Conservation (phyloP, 2,113 vertebrate species). For the Phylloscopus trochilus region DNA sequence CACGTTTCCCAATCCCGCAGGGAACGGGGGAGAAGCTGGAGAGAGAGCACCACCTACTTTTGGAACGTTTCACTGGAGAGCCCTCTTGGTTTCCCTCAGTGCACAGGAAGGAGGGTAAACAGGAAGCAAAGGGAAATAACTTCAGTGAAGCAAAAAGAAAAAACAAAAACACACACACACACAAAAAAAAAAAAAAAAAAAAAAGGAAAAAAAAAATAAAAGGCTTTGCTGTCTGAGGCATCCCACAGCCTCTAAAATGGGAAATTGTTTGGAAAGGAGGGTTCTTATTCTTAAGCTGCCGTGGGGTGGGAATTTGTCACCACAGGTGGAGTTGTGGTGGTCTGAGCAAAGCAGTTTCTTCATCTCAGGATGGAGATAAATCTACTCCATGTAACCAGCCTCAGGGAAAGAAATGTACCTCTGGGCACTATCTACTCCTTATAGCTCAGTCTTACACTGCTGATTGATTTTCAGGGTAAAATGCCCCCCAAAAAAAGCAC, state of each 20-base stretch:
- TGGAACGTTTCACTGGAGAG: neutral
- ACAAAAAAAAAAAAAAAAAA: neutral
- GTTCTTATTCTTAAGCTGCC: neutral
- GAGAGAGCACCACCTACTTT: slow-evolving; percentile 36
- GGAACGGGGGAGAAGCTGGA: neutral
- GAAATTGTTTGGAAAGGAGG: neutral
- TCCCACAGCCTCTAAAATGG: neutral
- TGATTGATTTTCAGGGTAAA: neutral
- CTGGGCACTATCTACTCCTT: rapidly evolving
- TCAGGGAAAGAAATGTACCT: neutral
- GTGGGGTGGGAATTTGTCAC: neutral
- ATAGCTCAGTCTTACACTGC: rapidly evolving
- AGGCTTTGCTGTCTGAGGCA: no score
- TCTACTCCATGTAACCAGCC: neutral
- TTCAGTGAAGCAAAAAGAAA: neutral
- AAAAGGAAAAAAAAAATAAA: neutral
- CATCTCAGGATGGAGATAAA: neutral
- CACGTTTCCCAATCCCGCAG: neutral
- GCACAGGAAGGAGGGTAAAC: neutral
- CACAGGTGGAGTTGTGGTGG: neutral
- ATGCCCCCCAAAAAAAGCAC: neutral
- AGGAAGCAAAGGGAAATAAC: slow-evolving; percentile 1
- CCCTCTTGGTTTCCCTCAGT: rapidly evolving
- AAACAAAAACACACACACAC: no score
- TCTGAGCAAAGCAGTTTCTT: neutral